Conservation (phyloP, 2,113 vertebrate species). For the Meleagris gallopavo region DNA sequence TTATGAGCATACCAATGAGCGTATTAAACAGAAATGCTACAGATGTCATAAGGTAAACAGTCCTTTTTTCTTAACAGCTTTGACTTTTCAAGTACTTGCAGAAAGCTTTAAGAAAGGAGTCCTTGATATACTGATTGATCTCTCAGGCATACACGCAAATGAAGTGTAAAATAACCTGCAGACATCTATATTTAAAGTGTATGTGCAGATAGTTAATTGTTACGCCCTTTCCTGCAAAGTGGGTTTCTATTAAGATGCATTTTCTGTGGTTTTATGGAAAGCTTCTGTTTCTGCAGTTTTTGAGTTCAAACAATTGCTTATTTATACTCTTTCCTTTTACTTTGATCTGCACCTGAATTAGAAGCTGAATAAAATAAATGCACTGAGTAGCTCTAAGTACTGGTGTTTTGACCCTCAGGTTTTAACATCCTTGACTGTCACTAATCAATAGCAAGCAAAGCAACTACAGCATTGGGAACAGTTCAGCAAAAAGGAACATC, state of each 20-base stretch:
- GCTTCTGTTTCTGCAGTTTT: not conserved
- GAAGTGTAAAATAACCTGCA: not conserved
- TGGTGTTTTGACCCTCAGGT: not conserved
- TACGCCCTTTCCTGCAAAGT: not conserved
- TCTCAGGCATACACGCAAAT: not conserved
- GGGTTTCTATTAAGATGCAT: not conserved
- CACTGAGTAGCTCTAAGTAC: not conserved
- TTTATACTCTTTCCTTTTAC: not conserved
- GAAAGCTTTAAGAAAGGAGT: constrained; percentile 9
- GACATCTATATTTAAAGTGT: not conserved
- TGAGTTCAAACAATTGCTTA: not conserved
- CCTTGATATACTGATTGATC: constrained; percentile 31
- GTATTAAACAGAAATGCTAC: constrained; percentile 11
- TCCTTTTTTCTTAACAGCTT: constrained; percentile 30
- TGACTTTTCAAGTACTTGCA: constrained; percentile 22
- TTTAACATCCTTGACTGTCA: constrained; percentile 20
- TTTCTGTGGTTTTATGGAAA: not conserved
- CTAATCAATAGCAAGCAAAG: constrained; percentile 46
- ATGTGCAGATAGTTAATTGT: not conserved
- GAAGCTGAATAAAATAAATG: not conserved
- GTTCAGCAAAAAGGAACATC: not conserved
- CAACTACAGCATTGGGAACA: not conserved
- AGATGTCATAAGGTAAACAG: not conserved
- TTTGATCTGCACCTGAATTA: not conserved
- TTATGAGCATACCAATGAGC: not conserved